Evolutionary conservation across 1,140 invertebrate genomes (phyloP).

Genomic region (Bombus difficillimus): DNA sequence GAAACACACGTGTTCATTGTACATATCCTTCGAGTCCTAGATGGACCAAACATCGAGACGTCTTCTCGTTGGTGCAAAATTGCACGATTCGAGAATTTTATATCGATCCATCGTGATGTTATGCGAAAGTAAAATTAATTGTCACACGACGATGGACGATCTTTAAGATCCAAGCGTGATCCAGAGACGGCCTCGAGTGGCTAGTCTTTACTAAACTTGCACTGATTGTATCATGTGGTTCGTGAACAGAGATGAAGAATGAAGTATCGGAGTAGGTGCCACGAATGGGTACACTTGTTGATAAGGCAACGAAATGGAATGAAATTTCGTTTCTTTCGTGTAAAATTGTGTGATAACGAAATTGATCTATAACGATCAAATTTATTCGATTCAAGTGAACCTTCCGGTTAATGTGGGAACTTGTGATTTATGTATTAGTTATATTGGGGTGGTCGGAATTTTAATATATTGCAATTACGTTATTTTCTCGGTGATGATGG

Average conservation of each 20-base stretch:
- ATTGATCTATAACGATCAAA: background rate
- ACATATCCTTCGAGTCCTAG: constrained; percentile 25
- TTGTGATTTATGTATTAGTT: background rate
- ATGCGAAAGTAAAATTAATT: background rate
- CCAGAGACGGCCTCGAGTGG: constrained; percentile 69
- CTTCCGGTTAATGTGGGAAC: background rate
- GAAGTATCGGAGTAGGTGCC: background rate
- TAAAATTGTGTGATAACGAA: background rate
- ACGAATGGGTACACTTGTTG: background rate
- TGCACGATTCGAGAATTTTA: no score
- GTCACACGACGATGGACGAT: constrained; percentile 9
- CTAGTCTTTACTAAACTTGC: constrained; percentile 76
- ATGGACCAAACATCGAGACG: background rate
- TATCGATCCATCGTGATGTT: background rate
- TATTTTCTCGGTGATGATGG: background rate
- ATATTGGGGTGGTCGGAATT: constrained; percentile 53
- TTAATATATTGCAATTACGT: constrained; percentile 61
- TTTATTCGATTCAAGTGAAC: background rate
- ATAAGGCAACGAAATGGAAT: background rate
- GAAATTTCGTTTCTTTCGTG: background rate
- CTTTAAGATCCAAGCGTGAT: constrained; percentile 41
- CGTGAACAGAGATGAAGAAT: background rate
- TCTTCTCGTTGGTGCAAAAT: background rate
- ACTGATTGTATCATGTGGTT: constrained; percentile 48
- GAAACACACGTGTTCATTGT: constrained; percentile 24